phyloP scores from a whole-genome alignment of 2,113 vertebrate species.

The Bubo blakistoni region DNA sequence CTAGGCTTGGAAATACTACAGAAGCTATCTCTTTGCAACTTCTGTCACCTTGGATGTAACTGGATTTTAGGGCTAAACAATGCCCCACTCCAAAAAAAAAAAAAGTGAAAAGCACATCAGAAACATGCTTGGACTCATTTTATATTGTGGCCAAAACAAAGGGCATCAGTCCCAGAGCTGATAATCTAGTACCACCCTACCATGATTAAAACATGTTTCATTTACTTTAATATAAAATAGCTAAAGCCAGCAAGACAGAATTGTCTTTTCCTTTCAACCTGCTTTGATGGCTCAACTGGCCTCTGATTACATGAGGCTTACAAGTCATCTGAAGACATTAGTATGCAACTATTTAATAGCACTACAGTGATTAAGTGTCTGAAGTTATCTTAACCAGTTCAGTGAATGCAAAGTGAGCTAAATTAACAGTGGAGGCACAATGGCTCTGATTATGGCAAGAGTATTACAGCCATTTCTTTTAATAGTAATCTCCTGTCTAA shows the following conservation, averaged over 20 bases:
- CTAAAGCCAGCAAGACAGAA: not conserved
- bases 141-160: not conserved
- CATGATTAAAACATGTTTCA: not conserved
- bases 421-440: conserved; percentile 8
- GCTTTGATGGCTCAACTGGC: not conserved
- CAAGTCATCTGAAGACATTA: not conserved
- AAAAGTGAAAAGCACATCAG: not conserved
- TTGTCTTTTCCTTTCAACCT: not conserved
- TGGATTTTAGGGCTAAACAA: not conserved
- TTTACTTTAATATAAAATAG: not conserved
- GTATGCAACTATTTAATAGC: conserved; percentile 23
- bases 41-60: not conserved
- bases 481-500: not conserved
- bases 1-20: not conserved
- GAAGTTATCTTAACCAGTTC: conserved; percentile 4
- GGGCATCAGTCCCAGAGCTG: not conserved
- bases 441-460: not conserved
- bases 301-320: not conserved
- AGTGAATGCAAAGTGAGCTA: not conserved
- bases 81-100: not conserved
- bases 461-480: not conserved
- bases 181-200: not conserved
- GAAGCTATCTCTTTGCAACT: not conserved
- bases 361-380: not conserved
- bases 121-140: not conserved